These are phyloP conservation scores for Ctenopoma multispine DNA, from an alignment of 2,797 vertebrate genomes.

Conservation along the genomic window DNA sequence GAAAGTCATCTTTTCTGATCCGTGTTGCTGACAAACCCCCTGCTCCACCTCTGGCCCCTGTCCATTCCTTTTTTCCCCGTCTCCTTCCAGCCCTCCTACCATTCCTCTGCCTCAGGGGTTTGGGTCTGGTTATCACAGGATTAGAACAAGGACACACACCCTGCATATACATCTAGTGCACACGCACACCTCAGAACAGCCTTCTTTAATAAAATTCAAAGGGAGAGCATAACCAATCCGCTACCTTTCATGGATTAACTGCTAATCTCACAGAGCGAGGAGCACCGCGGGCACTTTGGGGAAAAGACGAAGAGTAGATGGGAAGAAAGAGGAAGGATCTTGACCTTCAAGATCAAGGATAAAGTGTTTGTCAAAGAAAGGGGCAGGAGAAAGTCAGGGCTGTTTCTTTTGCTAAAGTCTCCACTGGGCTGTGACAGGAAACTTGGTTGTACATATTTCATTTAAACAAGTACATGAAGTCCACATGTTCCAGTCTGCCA, in stretches of 20 bases:
- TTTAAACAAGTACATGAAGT: slow-evolving; percentile 49
- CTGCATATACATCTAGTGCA: slow-evolving; percentile 47
- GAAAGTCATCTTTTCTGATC: slow-evolving; percentile 67
- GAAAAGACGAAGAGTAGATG: slow-evolving; percentile 55
- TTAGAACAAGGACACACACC: slow-evolving; percentile 75
- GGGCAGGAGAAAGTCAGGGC: slow-evolving; percentile 42
- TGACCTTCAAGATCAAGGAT: slow-evolving; percentile 81
- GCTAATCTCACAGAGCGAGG: slow-evolving; percentile 79
- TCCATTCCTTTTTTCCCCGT: slow-evolving; percentile 28
- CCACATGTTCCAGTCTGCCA: slow-evolving; percentile 40
- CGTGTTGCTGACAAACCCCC: slow-evolving; percentile 48
- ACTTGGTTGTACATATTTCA: slow-evolving; percentile 43
- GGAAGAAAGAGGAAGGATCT: slow-evolving; percentile 59
- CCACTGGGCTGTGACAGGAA: neutral
- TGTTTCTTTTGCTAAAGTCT: slow-evolving; percentile 34
- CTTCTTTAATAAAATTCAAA: slow-evolving; percentile 81
- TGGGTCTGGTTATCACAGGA: slow-evolving; percentile 80
- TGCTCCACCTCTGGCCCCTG: slow-evolving; percentile 54
- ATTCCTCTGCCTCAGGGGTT: slow-evolving; percentile 48
- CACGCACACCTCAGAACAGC: slow-evolving; percentile 73
- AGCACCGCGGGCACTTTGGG: slow-evolving; percentile 75
- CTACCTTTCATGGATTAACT: slow-evolving; percentile 83
- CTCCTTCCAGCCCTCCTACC: slow-evolving; percentile 30
- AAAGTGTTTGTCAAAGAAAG: slow-evolving; percentile 50
- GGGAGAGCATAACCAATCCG: slow-evolving; percentile 69